Evolutionary conservation across 2,113 vertebrate genomes (phyloP).

Genomic region (Dolichallabes microphthalmus): DNA sequence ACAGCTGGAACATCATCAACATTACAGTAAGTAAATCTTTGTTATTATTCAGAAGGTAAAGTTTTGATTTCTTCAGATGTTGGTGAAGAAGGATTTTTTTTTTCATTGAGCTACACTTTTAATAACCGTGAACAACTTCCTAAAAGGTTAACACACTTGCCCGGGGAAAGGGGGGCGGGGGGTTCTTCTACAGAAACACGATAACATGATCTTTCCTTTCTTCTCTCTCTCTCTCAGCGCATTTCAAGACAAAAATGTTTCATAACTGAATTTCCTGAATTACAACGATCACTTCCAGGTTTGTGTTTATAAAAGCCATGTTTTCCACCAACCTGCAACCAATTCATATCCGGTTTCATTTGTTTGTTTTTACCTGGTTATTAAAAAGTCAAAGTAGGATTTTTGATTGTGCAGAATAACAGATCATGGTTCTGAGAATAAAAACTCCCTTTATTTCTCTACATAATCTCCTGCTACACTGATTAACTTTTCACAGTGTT

Average conservation of each 20-base stretch:
- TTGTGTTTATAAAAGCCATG: neutral
- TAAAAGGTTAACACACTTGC: neutral
- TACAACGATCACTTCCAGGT: neutral
- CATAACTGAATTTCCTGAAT: constrained; percentile 13
- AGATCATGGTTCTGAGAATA: too few species aligned
- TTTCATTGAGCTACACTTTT: neutral
- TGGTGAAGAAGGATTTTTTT: neutral
- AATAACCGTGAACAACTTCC: neutral
- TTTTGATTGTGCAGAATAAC: too few species aligned
- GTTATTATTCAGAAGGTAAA: neutral
- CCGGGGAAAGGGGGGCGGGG: neutral
- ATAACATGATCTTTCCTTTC: neutral
- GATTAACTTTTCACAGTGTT: too few species aligned
- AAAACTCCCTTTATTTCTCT: too few species aligned
- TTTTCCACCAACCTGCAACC: neutral
- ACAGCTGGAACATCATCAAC: neutral
- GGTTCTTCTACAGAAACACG: neutral
- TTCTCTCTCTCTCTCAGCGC: neutral
- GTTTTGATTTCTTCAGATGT: neutral
- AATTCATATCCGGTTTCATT: neutral
- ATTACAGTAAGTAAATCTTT: neutral
- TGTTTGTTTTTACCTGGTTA: neutral
- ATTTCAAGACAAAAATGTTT: neutral
- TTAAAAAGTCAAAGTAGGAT: too few species aligned
- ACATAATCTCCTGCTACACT: too few species aligned